Conservation (phyloP, 2,113 vertebrate species). For the Oreamnos americanus region DNA sequence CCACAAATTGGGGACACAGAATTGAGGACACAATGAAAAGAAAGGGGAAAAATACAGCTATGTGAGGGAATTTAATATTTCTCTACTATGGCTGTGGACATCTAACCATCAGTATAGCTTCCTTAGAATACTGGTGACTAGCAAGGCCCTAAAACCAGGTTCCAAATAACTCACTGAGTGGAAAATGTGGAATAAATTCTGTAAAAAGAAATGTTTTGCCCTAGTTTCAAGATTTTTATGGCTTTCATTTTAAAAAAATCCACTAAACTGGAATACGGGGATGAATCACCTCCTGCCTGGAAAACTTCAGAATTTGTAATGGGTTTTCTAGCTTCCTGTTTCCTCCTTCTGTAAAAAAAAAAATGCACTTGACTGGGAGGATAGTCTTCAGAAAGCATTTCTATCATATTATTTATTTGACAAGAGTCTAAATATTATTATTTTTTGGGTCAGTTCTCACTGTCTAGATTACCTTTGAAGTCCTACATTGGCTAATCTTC, state of each 20-base stretch:
- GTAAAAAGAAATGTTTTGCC: not conserved
- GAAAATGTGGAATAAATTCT: not conserved
- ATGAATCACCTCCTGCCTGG: not conserved
- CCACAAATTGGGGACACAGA: not conserved
- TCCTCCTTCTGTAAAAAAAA: not conserved
- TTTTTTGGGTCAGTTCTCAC: not conserved
- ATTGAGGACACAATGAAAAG: not conserved
- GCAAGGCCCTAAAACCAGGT: not conserved
- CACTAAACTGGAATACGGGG: not conserved
- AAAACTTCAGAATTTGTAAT: not conserved
- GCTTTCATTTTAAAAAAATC: not conserved
- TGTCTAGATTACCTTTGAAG: not conserved
- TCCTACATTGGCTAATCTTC: not conserved
- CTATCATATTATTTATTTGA: not conserved
- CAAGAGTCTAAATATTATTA: not conserved
- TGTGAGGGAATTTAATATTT: not conserved
- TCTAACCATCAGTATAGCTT: not conserved
- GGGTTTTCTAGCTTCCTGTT: not conserved
- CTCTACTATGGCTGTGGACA: not conserved
- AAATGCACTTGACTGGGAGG: not conserved
- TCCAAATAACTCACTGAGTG: not conserved
- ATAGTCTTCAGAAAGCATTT: constrained; percentile 2
- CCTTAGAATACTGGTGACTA: not conserved
- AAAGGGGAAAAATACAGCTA: not conserved
- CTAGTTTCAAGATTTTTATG: not conserved